Conservation (phyloP, 2,888 invertebrate species). For the Odontocolon sp. region DNA sequence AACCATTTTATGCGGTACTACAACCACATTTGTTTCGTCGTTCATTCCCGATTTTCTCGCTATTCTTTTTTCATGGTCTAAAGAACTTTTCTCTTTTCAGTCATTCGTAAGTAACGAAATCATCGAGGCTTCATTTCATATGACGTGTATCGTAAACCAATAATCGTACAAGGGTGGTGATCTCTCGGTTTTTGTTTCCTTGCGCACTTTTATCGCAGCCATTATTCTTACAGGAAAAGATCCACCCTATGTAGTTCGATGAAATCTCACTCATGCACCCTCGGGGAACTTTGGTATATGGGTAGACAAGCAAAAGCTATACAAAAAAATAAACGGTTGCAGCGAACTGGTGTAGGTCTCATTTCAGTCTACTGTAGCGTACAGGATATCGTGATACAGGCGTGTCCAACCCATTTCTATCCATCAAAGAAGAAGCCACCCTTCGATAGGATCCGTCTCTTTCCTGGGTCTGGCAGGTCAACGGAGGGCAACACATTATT, state of each 20-base stretch:
- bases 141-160: neutral
- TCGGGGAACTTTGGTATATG: constrained; percentile 6
- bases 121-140: constrained; percentile 13
- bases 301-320: neutral
- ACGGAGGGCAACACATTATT: constrained; percentile 33
- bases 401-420: constrained; percentile 14
- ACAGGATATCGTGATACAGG: constrained; percentile 21
- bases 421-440: constrained; percentile 30
- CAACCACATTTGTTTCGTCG: neutral
- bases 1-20: no score
- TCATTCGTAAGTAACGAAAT: constrained; percentile 35
- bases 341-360: constrained; percentile 6
- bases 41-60: constrained; percentile 14
- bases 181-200: no score
- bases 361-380: constrained; percentile 11
- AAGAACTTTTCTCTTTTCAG: neutral
- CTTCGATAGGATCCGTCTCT: constrained; percentile 38
- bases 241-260: constrained; percentile 12
- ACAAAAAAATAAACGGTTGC: constrained; percentile 14
- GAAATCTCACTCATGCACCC: constrained; percentile 46
- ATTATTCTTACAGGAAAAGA: constrained; percentile 44
- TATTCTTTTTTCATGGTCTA: neutral
- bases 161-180: constrained; percentile 21
- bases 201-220: constrained; percentile 47
- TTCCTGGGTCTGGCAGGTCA: constrained; percentile 35